Base-by-base conservation (phyloP, 2,888 invertebrate genomes). In the Polydrusus cervinus region DNA sequence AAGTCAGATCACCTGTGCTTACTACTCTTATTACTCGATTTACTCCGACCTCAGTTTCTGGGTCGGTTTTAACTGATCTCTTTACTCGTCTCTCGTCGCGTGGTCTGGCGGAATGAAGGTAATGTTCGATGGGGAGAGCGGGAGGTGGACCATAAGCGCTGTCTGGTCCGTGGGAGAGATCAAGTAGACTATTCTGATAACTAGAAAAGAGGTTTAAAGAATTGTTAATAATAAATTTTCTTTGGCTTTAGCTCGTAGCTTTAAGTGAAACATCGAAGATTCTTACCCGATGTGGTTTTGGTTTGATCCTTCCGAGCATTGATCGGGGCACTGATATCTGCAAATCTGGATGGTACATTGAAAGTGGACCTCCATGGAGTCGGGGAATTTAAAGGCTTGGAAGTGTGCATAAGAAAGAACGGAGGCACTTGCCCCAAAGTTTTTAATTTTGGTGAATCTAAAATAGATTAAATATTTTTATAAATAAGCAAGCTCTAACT, bases 301-400 rank as follows among this genome's bases (percentile, higher is more conserved):
- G 25, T 77, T 79, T 10, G 76, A 73, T 9, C 80, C 77, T 53
- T 82, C 82, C 0, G 95, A 93, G 84, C 97, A 97, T 84, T 97
- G 97, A 80, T 97, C 97, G 0, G 97, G 97, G 83, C 97, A 97
- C 82, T 96, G 94, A 83, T 96, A 95, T 80, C 97, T 90, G 86
- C 97, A 97, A 82, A 97, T 97, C 86, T 97, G 97, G 78, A 97
- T 97, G 38, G 97, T 97, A 86, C 97, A 97, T 86, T 97, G 96
- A 90, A 97, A 97, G 86, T 97, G 97, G 0, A 97, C 97, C 86
- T 97, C 97, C 97, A 97, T 97, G 0, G 96, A 96, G 84, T 97
- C 97, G 0, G 97, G 97, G 89, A 97, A 97, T 85, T 97, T 97
- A 88, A 97, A 97, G 0, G 97, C 97, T 88, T 97, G 96, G 91